Percentiles rank a stretch among this genome's conserved stretches.
Evolutionary conservation across 2,888 invertebrate genomes (phyloP).

Genomic region (Eilema sororculum): DNA sequence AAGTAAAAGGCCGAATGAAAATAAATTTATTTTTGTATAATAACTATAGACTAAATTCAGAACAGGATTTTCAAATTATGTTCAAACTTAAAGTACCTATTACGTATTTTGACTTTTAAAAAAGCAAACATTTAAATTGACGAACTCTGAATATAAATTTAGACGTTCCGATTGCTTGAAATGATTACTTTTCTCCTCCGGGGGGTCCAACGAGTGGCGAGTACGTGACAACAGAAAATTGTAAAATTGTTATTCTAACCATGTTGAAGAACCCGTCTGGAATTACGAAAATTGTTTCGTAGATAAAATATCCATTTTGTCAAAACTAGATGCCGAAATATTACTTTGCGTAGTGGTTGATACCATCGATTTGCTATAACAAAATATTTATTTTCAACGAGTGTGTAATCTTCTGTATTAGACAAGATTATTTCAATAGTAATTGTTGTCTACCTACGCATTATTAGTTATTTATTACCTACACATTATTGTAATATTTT

Average conservation of each 20-base stretch:
- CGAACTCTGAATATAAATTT: constrained; percentile 78
- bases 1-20: constrained; percentile 28
- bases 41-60: constrained; percentile 32
- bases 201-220: constrained; percentile 76
- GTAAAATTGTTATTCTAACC: constrained; percentile 84
- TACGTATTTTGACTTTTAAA: constrained; percentile 60
- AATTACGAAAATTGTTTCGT: constrained; percentile 82
- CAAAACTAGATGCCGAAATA: constrained; percentile 60
- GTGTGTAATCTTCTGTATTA: not conserved
- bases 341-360: constrained; percentile 37
- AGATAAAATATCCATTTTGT: constrained; percentile 74
- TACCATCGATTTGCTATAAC: constrained; percentile 34
- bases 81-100: constrained; percentile 30
- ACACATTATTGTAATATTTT: too few relatives aligned
- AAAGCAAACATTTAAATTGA: constrained; percentile 76
- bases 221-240: constrained; percentile 81
- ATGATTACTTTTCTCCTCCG: constrained; percentile 81
- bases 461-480: too few relatives aligned
- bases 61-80: constrained; percentile 38
- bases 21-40: constrained; percentile 34
- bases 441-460: not conserved
- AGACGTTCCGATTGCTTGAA: constrained; percentile 78
- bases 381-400: not conserved
- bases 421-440: not conserved
- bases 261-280: constrained; percentile 77